Evolutionary conservation across 2,888 invertebrate species (phyloP).

Genomic region (Digitonthophagus gazella): DNA sequence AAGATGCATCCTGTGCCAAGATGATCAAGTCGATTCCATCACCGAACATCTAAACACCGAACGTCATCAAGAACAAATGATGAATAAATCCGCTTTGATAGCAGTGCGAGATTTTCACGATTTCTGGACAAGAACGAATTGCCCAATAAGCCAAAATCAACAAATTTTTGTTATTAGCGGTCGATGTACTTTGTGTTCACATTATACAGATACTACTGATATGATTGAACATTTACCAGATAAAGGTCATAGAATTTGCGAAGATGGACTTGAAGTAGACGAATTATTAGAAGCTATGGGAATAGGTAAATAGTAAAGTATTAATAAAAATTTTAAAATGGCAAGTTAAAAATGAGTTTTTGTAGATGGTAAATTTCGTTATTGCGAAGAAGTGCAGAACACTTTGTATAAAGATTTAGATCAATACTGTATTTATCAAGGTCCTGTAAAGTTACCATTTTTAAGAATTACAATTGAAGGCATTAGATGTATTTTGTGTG

Average conservation of each 20-base stretch:
- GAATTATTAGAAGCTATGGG: background rate
- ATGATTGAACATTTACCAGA: background rate
- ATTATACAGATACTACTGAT: no score
- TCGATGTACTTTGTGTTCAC: background rate
- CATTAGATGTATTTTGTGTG: background rate
- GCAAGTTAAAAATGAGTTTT: no score
- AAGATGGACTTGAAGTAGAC: background rate
- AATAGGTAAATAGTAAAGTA: background rate
- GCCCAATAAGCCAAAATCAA: background rate
- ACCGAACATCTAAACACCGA: background rate
- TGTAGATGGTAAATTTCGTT: slow-evolving; percentile 6
- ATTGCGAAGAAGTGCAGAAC: background rate
- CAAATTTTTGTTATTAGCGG: background rate
- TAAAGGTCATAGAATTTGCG: background rate
- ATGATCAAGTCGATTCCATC: slow-evolving; percentile 1
- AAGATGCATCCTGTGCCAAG: slow-evolving; percentile 23
- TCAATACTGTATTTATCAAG: background rate
- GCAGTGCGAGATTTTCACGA: background rate
- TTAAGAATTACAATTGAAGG: background rate
- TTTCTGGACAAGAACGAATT: background rate
- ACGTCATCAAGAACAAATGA: background rate
- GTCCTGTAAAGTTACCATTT: background rate
- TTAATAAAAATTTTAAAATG: background rate
- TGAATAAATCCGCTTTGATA: background rate
- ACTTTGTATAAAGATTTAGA: background rate